Evolutionary conservation across 2,888 invertebrate genomes (phyloP).

Genomic region (Eupeodes latifasciatus): DNA sequence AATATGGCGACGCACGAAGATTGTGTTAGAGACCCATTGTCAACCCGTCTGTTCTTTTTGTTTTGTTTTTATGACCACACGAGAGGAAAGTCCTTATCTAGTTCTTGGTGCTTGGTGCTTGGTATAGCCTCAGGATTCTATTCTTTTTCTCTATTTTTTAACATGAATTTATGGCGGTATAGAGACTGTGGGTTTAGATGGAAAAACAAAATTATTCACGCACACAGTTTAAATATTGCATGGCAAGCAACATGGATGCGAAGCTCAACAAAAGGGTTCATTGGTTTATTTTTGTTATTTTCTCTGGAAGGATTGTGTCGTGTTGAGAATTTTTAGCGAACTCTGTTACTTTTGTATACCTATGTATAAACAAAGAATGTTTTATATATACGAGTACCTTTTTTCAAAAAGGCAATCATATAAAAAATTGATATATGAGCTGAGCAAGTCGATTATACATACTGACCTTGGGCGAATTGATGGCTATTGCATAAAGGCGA

Average conservation of each 20-base stretch:
- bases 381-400: background rate
- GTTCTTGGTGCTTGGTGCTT: conserved; percentile 38
- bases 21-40: conserved; percentile 67
- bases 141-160: conserved; percentile 25
- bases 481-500: conserved; percentile 52
- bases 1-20: conserved; percentile 38
- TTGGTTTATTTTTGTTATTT: conserved; percentile 17
- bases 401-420: conserved; percentile 55
- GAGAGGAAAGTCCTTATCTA: conserved; percentile 71
- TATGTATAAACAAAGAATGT: too few species aligned
- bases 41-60: conserved; percentile 61
- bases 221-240: conserved; percentile 74
- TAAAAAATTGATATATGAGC: conserved; percentile 73
- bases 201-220: conserved; percentile 76
- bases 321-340: conserved; percentile 45
- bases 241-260: conserved; percentile 57
- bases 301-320: conserved; percentile 43
- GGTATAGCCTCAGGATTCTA: background rate
- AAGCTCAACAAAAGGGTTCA: conserved; percentile 66
- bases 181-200: conserved; percentile 68
- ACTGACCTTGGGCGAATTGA: conserved; percentile 69
- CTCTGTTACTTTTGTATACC: background rate
- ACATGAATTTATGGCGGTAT: conserved; percentile 64
- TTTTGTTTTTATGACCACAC: conserved; percentile 64
- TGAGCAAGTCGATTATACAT: background rate